These are phyloP conservation scores for Neopipo cinnamomea DNA, from an alignment of 2,113 vertebrate genomes.

Conservation along the genomic window DNA sequence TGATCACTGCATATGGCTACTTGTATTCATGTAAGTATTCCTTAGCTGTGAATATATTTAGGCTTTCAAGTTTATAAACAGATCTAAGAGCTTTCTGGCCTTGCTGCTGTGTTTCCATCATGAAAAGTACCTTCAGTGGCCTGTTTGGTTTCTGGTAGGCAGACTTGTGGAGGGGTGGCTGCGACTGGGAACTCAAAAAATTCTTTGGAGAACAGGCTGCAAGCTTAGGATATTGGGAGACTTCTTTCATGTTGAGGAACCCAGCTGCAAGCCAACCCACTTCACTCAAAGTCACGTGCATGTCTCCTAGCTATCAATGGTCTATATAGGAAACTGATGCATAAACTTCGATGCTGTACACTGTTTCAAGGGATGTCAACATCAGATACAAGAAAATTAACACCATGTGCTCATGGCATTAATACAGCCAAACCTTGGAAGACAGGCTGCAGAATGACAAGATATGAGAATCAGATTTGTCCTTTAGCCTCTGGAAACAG, in stretches of 20 bases:
- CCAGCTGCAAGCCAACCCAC: background rate
- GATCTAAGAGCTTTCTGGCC: constrained; percentile 44
- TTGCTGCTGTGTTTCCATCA: constrained; percentile 23
- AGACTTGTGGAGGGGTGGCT: background rate
- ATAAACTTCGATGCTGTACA: background rate
- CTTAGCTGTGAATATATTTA: constrained; percentile 41
- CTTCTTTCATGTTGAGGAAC: background rate
- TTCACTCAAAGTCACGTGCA: background rate
- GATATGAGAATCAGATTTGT: background rate
- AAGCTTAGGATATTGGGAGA: background rate
- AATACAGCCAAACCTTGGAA: background rate
- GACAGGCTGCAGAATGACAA: background rate
- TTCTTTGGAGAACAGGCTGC: background rate
- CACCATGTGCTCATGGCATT: background rate
- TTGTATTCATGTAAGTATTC: background rate
- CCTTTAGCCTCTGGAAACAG: background rate
- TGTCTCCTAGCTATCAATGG: background rate
- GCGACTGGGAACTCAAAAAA: background rate
- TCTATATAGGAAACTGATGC: background rate
- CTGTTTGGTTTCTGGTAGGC: constrained; percentile 17
- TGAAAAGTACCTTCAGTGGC: constrained; percentile 10
- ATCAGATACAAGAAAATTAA: background rate
- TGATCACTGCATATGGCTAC: background rate
- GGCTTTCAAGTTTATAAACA: constrained; percentile 54
- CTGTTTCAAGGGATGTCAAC: background rate